A percentile compares a stretch with the other conserved stretches of the same genome.
Conservation (phyloP, 1,140 invertebrate genomes). For the Aricia agestis region DNA sequence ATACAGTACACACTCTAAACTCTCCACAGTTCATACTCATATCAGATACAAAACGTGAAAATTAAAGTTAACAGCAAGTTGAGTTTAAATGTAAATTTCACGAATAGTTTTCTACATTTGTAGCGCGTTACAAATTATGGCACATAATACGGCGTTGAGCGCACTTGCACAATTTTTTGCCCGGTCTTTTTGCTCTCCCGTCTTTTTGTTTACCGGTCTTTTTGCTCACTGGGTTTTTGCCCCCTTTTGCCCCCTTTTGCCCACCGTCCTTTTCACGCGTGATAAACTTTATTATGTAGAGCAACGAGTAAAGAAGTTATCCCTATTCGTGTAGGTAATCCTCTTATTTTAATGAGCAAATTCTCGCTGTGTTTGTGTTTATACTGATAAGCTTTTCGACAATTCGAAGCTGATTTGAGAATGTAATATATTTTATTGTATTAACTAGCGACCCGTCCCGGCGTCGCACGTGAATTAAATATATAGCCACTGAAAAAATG, state of each 20-base stretch:
- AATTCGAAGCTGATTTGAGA: not conserved
- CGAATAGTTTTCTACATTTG: slow-evolving; percentile 8
- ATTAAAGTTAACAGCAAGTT: not conserved
- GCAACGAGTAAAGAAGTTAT: not conserved
- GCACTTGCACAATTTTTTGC: not conserved
- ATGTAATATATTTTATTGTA: no score
- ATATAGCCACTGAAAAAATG: no score
- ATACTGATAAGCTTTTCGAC: not conserved
- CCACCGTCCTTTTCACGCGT: not conserved
- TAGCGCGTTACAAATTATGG: not conserved
- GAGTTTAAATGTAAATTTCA: not conserved
- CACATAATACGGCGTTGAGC: slow-evolving; percentile 5
- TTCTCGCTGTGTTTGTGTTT: not conserved
- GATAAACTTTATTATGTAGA: slow-evolving; percentile 9
- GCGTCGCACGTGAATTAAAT: no score
- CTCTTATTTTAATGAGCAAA: not conserved
- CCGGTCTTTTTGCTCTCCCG: not conserved
- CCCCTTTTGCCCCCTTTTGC: not conserved
- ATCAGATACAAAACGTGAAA: not conserved
- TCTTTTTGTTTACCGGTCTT: not conserved
- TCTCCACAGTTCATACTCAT: not conserved
- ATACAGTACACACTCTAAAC: not conserved
- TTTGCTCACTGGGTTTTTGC: not conserved
- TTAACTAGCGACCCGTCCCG: no score
- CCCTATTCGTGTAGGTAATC: not conserved